Evolutionary conservation across 2,888 invertebrate species (phyloP), one percentile per base, ranked within the genome.

Genomic region (Watsonalla cultraria): DNA sequence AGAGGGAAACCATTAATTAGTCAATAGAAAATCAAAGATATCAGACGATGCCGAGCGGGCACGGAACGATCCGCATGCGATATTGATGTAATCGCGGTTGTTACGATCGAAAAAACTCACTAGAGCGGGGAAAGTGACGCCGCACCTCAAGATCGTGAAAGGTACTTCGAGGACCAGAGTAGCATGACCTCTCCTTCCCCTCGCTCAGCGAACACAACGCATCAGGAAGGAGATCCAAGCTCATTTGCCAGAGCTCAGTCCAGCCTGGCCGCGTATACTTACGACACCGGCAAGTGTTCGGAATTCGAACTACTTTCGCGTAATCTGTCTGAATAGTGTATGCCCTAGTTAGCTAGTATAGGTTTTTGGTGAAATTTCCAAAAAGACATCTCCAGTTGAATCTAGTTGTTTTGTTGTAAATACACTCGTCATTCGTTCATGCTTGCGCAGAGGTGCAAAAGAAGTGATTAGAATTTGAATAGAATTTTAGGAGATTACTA

Each of bases 271-370:
- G 65, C 56, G 65, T 74, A 70, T 74, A 82, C 88, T 89, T 89
- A 88, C 89, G 84, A 87, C 87, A 89, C 83, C 68, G 64, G 64
- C 68, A 69, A 78, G 74, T 78, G 82, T 78, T 81, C 76, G 86
- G 86, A 85, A 86, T 90, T 89, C 86, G 87, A 84, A 84, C 88
- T 86, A 89, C 88, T 89, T 90, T 89, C 87, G 88, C 84, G 84
- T 88, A 86, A 89, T 88, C 84, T 80, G 82, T 76, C 78, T 75
- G 78, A 79, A 79, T 79, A 77, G 79, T 80, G 79, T 78, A 77
- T 76, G 80, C 70, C 80, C 85, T 80, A 85, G 74, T 85, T 84
- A 76, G 60, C 62, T 58, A 57, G 58, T 53, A 64, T 63, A 48
- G 58, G 56, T 64, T 68, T 69, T 69, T 60, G 55, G 54, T 13